Evolutionary conservation across 2,797 vertebrate species (phyloP).

Genomic region (Crax fasciolata): DNA sequence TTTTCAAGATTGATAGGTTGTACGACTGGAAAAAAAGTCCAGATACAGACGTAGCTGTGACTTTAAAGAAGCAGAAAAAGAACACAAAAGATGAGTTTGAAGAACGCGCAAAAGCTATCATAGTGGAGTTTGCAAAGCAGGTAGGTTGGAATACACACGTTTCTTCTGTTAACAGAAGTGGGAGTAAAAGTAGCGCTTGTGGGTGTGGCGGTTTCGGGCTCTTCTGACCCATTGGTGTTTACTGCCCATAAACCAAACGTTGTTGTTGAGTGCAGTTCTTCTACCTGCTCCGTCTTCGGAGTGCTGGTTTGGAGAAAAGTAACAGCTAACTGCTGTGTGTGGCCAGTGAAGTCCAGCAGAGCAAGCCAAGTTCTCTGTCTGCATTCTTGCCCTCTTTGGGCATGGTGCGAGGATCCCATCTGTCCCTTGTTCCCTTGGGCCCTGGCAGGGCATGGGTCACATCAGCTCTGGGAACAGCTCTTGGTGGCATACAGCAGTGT

Average conservation of each 20-base stretch:
- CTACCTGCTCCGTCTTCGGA: not conserved
- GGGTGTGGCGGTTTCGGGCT: not conserved
- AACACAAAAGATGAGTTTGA: conserved; percentile 99
- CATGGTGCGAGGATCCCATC: not conserved
- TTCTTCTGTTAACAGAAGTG: not conserved
- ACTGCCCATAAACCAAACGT: not conserved
- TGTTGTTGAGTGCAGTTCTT: not conserved
- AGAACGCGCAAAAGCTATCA: conserved; percentile 91
- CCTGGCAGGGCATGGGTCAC: not conserved
- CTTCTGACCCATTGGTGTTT: not conserved
- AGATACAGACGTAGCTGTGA: conserved; percentile 91
- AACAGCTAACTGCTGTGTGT: not conserved
- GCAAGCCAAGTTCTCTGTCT: not conserved
- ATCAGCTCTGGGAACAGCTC: not conserved
- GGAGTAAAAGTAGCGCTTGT: not conserved
- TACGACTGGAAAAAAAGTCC: conserved; percentile 99
- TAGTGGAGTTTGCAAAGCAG: conserved; percentile 97
- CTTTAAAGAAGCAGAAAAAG: conserved; percentile 99
- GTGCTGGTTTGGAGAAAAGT: not conserved
- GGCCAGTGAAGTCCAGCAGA: not conserved
- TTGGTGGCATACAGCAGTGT: not conserved
- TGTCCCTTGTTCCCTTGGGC: not conserved
- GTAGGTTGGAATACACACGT: conserved; percentile 74
- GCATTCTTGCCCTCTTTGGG: not conserved
- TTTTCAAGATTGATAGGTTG: conserved; percentile 92